Conservation (phyloP, 2,888 invertebrate genomes). For the Tinea semifulvella region DNA sequence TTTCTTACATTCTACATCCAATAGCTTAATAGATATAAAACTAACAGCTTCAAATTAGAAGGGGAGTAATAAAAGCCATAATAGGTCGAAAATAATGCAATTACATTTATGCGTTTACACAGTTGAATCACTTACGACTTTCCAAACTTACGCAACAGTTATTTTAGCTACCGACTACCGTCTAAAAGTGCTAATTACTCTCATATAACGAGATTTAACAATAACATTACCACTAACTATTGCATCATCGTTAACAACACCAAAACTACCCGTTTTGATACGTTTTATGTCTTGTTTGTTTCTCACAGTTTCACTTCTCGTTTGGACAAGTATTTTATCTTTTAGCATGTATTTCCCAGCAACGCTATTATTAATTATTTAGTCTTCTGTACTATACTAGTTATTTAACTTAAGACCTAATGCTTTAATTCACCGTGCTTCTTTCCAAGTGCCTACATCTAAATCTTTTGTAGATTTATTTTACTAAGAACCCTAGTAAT, state of each 20-base stretch:
- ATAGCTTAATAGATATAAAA: too few relatives aligned
- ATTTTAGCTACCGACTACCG: background rate
- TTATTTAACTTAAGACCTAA: too few relatives aligned
- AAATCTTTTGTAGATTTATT: too few relatives aligned
- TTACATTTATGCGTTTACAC: background rate
- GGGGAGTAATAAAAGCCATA: too few relatives aligned
- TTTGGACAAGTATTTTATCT: background rate
- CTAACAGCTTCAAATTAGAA: too few relatives aligned
- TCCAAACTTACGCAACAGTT: constrained; percentile 10
- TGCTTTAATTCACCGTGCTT: too few relatives aligned
- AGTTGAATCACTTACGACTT: constrained; percentile 8
- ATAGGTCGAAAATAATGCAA: constrained; percentile 3
- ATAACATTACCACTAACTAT: constrained; percentile 5
- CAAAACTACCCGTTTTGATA: background rate
- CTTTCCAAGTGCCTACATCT: too few relatives aligned
- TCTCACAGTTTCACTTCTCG: constrained; percentile 9
- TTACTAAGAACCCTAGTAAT: too few relatives aligned
- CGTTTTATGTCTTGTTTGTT: background rate
- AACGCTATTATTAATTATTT: too few relatives aligned
- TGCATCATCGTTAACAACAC: constrained; percentile 7
- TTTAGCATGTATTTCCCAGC: too few relatives aligned
- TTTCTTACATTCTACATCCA: too few relatives aligned
- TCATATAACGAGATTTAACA: constrained; percentile 3
- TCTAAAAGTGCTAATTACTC: constrained; percentile 9
- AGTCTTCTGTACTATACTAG: too few relatives aligned